Evolutionary conservation across 2,113 vertebrate genomes (phyloP), one percentile per base, ranked within the genome.

Genomic region (Brachyhypopomus occidentalis): DNA sequence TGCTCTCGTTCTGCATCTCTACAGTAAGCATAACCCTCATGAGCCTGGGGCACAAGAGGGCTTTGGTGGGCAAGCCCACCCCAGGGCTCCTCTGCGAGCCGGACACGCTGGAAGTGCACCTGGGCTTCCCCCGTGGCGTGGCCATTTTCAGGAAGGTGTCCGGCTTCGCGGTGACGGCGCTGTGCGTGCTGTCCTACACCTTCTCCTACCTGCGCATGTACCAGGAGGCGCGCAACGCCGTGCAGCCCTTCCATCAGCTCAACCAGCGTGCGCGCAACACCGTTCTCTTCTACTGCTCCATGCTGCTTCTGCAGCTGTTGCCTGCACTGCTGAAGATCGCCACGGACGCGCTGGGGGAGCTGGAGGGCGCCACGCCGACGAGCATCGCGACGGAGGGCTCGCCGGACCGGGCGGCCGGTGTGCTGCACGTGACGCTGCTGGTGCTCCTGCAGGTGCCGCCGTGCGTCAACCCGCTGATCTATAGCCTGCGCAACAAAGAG

Each of bases 381-480:
- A 0, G 58, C 16, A 45, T 17, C 1, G n/a, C 0, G 5, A 23
- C 60, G 22, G 20, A 34, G 23, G 14, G 55, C 1, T 17, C 58
- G 45, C 55, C 52, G 20, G 83, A 9, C 30, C 11, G 25, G 69
- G 12, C 34, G 0, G 86, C 85, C 0, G 80, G 75, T 2, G 62
- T 17, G 7, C 63, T 91, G 4, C 90, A 90, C 83, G 58, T 92
- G 58, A 75, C 63, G 0, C 74, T 91, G 81, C 63, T 90, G 79
- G 23, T 83, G 0, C 22, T 85, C 80, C 83, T 90, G 1, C 16
- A 89, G 1, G 82, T 92, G 59, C 88, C 88, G 0, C 91, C 90
- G 6, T 90, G 87, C 71, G 83, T 91, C 56, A 91, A 92, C 81
- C 91, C 91, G 1, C 86, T 92, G 30, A 83, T 92, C 34, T 91